Percentiles rank a stretch among this genome's conserved stretches.
These are phyloP conservation scores for Noctilio leporinus DNA, from an alignment of 2,113 vertebrate species.

Conservation along the genomic window DNA sequence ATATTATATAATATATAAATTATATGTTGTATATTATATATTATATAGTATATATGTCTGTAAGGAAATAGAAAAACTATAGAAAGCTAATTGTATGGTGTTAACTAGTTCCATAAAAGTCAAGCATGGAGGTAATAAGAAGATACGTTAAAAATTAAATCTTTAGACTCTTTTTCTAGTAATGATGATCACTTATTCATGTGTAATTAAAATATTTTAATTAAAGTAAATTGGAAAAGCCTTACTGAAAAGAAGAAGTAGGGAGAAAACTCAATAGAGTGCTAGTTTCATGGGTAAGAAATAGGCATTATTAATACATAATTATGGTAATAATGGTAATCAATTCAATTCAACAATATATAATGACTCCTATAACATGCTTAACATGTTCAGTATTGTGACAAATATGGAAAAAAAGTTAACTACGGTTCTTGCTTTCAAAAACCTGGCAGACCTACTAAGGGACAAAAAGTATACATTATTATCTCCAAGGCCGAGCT, in stretches of 20 bases:
- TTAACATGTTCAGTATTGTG: background rate
- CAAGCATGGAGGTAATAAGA: background rate
- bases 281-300: background rate
- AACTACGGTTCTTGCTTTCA: background rate
- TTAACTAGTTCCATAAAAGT: background rate
- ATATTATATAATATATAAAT: background rate
- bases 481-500: background rate
- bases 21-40: background rate
- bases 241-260: background rate
- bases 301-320: background rate
- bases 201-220: slow-evolving; percentile 1
- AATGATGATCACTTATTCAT: background rate
- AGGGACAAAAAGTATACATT: background rate
- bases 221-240: background rate
- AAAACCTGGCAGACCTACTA: background rate
- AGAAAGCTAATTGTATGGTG: background rate
- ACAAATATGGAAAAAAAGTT: slow-evolving; percentile 9
- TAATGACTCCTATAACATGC: background rate
- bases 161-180: background rate
- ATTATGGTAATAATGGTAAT: background rate
- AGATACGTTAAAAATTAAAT: slow-evolving; percentile 5
- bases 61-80: background rate
- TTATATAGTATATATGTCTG: background rate
- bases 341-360: background rate
- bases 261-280: background rate